Base-by-base conservation (phyloP, 2,888 invertebrate genomes). In the Apotomis turbidana region DNA sequence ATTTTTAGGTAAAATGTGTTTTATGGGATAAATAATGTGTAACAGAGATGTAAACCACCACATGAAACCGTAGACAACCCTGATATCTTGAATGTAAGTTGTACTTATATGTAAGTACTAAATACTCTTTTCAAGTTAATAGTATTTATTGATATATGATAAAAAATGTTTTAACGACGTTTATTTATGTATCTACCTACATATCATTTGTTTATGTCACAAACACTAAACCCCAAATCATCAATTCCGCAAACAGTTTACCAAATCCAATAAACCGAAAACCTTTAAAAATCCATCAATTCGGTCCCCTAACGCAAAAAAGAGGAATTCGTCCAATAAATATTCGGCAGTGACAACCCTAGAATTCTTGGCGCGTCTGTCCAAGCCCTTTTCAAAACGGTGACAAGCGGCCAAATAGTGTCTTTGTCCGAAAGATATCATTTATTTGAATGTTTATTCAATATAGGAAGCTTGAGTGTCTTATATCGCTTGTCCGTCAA, bases 361-460 rank as follows among this genome's bases (percentile, higher is more conserved):
- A 81, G 78, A 81, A 82, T 83, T 79, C 83, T 80, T 79, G 78
- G 80, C 79, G 78, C 85, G 87, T 86, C 87, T 87, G 91, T 90
- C 91, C 90, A 83, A 87, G 89, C 90, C 91, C 91, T 90, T 88
- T 88, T 91, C 91, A 91, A 88, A 91, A 90, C 85, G 80, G 70
- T 83, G 84, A 85, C 86, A 80, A 84, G 80, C 85, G 90, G 90
- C 90, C 86, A 77, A 84, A 80, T 80, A 83, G 84, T 83, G 84
- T 85, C 81, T 85, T 87, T 85, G 82, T 78, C 79, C 79, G 78
- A 86, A 87, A 85, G 83, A 85, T 87, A 86, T 87, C 87, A 87
- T 87, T 89, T 89, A 89, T 90, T 88, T 87, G 83, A 83, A 82
- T 72, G 72, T 72, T 72, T 72, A 68, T 72, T 72, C 72, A 72